phyloP scores from a whole-genome alignment of 2,888 invertebrate species.

The Troides oblongomaculatus region DNA sequence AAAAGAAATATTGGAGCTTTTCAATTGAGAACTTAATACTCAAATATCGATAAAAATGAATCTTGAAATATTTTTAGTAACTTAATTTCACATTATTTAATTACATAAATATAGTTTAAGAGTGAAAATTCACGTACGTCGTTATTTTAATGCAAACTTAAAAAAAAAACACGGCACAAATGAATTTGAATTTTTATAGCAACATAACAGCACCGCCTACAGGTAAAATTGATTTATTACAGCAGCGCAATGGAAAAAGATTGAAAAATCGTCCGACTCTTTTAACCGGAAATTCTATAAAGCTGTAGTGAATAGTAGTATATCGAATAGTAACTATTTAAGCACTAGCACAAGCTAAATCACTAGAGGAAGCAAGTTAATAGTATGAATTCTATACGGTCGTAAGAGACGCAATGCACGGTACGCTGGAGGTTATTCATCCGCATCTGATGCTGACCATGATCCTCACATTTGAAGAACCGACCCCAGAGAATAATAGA shows the following conservation, averaged over 20 bases:
- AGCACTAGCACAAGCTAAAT: not conserved
- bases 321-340: too few species aligned
- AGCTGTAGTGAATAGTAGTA: not conserved
- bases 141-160: not conserved
- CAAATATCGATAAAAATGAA: not conserved
- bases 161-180: not conserved
- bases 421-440: too few species aligned
- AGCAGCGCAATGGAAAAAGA: not conserved
- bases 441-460: too few species aligned
- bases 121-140: not conserved
- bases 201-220: conserved; percentile 7
- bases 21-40: not conserved
- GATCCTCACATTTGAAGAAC: too few species aligned
- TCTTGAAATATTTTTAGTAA: not conserved
- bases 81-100: not conserved
- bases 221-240: conserved; percentile 8
- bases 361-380: not conserved
- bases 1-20: too few species aligned
- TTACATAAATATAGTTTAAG: not conserved
- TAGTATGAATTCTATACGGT: too few species aligned
- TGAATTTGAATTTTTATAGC: conserved; percentile 2
- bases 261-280: not conserved
- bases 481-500: too few species aligned
- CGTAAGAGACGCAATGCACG: too few species aligned
- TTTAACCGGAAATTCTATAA: not conserved